phyloP scores from a whole-genome alignment of 2,888 invertebrate species.

The Patella depressa region DNA sequence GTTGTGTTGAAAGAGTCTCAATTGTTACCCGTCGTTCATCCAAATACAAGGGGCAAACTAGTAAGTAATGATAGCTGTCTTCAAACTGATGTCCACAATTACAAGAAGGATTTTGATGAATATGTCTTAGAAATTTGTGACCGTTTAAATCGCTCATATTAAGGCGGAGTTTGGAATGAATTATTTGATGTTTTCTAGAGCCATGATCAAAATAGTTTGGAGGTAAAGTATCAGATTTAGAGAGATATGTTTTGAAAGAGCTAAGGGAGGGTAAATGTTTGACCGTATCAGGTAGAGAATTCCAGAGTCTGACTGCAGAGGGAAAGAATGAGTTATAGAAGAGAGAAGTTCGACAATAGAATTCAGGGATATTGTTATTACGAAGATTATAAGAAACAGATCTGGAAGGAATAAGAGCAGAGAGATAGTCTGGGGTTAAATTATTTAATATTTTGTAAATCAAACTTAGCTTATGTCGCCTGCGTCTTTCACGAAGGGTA shows the following conservation, averaged over 20 bases:
- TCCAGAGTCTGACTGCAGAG: not conserved
- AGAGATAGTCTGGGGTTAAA: not conserved
- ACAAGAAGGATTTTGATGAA: not conserved
- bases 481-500: not conserved
- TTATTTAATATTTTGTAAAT: not conserved
- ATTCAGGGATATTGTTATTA: not conserved
- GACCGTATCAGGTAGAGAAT: not conserved
- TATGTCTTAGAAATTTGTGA: conserved; percentile 2
- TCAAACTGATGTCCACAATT: not conserved
- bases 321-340: not conserved
- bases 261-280: not conserved
- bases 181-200: not conserved
- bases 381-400: not conserved
- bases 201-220: not conserved
- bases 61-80: not conserved
- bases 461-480: not conserved
- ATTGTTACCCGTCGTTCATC: not conserved
- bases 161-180: not conserved
- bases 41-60: not conserved
- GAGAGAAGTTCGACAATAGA: not conserved
- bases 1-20: too few relatives aligned
- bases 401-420: not conserved
- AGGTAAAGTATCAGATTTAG: not conserved
- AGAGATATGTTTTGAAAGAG: not conserved
- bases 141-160: not conserved